Evolutionary conservation across 1,140 invertebrate genomes (phyloP), one percentile per base, ranked within the genome.

Genomic region (Papilio dardanus): DNA sequence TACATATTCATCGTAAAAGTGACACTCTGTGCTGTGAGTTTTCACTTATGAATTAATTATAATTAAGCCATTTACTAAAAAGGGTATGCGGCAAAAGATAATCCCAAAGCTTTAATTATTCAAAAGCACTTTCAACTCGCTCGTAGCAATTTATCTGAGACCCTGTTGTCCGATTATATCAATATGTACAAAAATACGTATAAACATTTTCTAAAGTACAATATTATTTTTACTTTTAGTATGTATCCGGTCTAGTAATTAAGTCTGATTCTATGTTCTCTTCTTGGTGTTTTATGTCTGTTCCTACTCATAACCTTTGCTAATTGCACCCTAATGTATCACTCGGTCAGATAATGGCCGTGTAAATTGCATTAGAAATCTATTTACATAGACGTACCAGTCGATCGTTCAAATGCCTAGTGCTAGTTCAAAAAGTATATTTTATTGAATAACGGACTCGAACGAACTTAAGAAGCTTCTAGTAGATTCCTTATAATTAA

Each of bases 21-120:
- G 21, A 21, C 10, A 14, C 2, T 24, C 24, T n/a, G 30, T 24
- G 21, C 30, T 28, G 21, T 62, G 21, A 62, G 54, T 62, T 62
- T 62, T 62, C 54, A 62, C 24, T 62, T 62, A 62, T 62, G 54
- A 62, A 62, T 62, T 62, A 62, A 62, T 62, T 28, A 62, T 30
- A 62, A 62, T 62, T 62, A 62, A 62, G 24, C 21, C 54, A 62
- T 62, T 62, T 62, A 62, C 24, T 12, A 62, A 62, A 62, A 62
- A 62, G 54, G 54, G 54, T 62, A 62, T 62, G 54, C 54, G 54
- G 54, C 54, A 62, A 62, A 62, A 62, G 54, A 62, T 62, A 28
- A 62, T 62, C 54, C 54, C 54, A 62, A 62, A 62, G 54, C 54
- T 62, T 62, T 28, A 62, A 62, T 62, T 62, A 62, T 62, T 62